Evolutionary conservation across 1,140 invertebrate genomes (phyloP).

Genomic region (Chionoecetes opilio): DNA sequence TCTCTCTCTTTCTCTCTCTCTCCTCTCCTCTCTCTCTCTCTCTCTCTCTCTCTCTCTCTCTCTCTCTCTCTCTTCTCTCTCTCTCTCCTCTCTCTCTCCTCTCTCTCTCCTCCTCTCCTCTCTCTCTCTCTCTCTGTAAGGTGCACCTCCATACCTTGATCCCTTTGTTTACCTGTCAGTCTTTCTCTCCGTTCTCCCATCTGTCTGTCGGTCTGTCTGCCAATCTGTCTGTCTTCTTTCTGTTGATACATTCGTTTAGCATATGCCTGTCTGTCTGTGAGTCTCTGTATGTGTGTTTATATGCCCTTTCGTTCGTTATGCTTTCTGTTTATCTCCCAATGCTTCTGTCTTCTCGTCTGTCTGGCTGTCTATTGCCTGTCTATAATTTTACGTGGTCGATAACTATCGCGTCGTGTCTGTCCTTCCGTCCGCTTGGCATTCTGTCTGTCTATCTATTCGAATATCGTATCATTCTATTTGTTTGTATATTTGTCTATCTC

Average conservation of each 20-base stretch:
- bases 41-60: slow-evolving; percentile 18
- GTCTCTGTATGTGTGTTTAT: background rate
- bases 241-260: too few relatives aligned
- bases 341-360: too few relatives aligned
- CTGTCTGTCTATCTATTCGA: too few relatives aligned
- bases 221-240: background rate
- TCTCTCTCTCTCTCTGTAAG: slow-evolving; percentile 19
- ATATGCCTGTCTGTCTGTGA: too few relatives aligned
- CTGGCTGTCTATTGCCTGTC: too few relatives aligned
- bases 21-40: background rate
- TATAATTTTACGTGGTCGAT: too few relatives aligned
- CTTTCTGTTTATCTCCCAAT: background rate
- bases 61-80: slow-evolving; percentile 11
- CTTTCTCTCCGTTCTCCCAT: background rate
- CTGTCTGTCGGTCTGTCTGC: background rate
- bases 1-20: too few relatives aligned
- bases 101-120: too few relatives aligned
- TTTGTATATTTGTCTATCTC: too few relatives aligned
- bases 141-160: background rate
- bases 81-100: slow-evolving; percentile 15
- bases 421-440: too few relatives aligned
- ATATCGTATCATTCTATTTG: too few relatives aligned
- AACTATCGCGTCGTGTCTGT: too few relatives aligned
- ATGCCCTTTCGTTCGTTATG: background rate
- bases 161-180: background rate